These are phyloP conservation scores for Phacellophora camtschatica DNA, from an alignment of 30 jellyfish, hydroid and myxozoan genomes.

Conservation along the genomic window DNA sequence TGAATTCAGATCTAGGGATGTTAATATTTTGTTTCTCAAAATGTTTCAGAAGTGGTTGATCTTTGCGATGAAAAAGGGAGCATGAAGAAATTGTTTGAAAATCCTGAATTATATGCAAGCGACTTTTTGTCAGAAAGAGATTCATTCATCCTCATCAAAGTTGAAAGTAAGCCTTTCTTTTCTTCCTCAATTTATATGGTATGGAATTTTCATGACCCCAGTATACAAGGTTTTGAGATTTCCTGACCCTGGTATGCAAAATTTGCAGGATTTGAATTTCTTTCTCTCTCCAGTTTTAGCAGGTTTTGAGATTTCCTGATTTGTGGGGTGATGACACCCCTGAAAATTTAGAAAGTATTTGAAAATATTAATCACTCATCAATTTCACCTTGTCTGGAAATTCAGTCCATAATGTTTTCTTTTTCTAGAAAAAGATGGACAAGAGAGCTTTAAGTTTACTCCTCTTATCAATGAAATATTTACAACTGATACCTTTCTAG, in stretches of 20 bases:
- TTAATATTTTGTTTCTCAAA: no score
- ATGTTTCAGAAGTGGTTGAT: slow-evolving; percentile 48
- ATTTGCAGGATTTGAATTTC: no score
- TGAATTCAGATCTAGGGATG: no score
- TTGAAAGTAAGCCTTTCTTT: slow-evolving; percentile 56
- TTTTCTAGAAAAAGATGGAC: slow-evolving; percentile 43
- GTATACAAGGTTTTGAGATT: no score
- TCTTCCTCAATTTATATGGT: background rate
- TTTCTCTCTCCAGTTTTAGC: no score
- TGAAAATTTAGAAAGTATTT: no score
- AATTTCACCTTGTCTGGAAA: no score
- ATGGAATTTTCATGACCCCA: background rate
- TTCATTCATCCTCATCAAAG: slow-evolving; percentile 58
- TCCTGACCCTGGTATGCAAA: no score
- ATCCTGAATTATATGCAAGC: slow-evolving; percentile 61
- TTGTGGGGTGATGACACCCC: no score
- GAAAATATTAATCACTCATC: no score
- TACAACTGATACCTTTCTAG: slow-evolving; percentile 59
- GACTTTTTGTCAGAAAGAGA: slow-evolving; percentile 54
- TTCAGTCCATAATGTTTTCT: no score
- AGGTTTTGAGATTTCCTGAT: no score
- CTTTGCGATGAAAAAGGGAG: slow-evolving; percentile 68
- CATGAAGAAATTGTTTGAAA: slow-evolving; percentile 60
- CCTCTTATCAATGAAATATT: slow-evolving; percentile 60
- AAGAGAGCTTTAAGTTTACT: slow-evolving; percentile 44